phyloP scores from a whole-genome alignment of 2,888 invertebrate genomes.

The Microchrysa polita region DNA sequence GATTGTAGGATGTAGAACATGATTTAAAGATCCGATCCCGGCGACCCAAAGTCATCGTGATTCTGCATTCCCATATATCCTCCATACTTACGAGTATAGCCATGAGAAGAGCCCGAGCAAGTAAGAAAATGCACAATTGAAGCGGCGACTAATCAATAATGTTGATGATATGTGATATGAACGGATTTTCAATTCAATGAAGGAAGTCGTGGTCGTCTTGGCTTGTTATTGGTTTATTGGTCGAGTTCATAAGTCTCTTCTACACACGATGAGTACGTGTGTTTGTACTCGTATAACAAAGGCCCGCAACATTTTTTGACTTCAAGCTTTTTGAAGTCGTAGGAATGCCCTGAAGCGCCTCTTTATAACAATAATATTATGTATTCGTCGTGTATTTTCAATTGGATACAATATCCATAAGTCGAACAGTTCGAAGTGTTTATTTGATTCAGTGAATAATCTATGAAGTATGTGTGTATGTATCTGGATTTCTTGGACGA shows the following conservation, averaged over 20 bases:
- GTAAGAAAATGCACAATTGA: constrained; percentile 6
- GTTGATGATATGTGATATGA: constrained; percentile 19
- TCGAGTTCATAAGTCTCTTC: neutral
- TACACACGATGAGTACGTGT: neutral
- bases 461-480: neutral
- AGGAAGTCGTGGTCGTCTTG: constrained; percentile 23
- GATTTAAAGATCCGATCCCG: neutral
- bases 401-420: constrained; percentile 7
- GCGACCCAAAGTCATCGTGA: constrained; percentile 23
- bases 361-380: neutral
- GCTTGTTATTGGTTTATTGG: neutral
- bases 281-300: constrained; percentile 4
- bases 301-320: neutral
- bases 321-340: constrained; percentile 18
- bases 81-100: too few species aligned
- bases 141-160: constrained; percentile 13
- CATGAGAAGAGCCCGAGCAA: neutral
- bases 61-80: neutral
- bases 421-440: constrained; percentile 30
- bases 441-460: constrained; percentile 24
- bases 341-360: constrained; percentile 35
- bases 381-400: constrained; percentile 12
- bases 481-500: neutral
- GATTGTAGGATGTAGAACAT: constrained; percentile 16
- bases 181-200: constrained; percentile 18